Evolutionary conservation across 2,888 invertebrate genomes (phyloP), one percentile per base, ranked within the genome.

Genomic region (Eupeodes latifasciatus): DNA sequence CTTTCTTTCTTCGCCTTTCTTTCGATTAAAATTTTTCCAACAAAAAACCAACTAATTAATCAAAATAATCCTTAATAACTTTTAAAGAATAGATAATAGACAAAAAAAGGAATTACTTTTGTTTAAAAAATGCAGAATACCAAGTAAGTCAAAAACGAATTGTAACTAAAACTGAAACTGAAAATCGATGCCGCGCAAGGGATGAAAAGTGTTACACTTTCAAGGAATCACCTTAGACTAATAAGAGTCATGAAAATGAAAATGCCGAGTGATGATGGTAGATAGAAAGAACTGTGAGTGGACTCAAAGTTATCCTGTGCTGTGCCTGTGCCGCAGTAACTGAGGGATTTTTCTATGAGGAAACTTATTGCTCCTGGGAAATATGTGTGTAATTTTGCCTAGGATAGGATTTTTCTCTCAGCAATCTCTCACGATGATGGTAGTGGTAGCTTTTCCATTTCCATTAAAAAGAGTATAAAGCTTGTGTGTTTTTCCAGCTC

Each of bases 81-180:
- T 59, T 36, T 3, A 34, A 59, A 36, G 9, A 59, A 36, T 36
- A 11, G 3, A 10, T 10, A 27, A 2, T 19, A 34, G 14, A 57
- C 27, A n/a, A 59, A 55, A 47, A 44, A 4, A 62, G 0, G 16
- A 79, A 81, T 81, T 86, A 86, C 85, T 81, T 86, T 81, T 69
- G 51, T 69, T 86, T 19, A 69, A 86, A 74, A 44, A 86, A 85
- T 78, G 66, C 74, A 81, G 85, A 81, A 85, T 81, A 85, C 67
- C 74, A 51, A 78, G 85, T 72, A 72, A 86, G 77, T 83, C 71
- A 83, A 62, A 85, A 85, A 81, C 69, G 80, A 88, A 85, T 81
- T 69, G 75, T 44, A 86, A 86, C 74, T 79, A 74, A 88, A 88
- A 88, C 59, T 88, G 66, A 85, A 88, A 86, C 82, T 71, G 69